Percentiles rank a stretch among this genome's conserved stretches.
phyloP scores from a whole-genome alignment of 2,888 invertebrate species.

The Clanis bilineata region DNA sequence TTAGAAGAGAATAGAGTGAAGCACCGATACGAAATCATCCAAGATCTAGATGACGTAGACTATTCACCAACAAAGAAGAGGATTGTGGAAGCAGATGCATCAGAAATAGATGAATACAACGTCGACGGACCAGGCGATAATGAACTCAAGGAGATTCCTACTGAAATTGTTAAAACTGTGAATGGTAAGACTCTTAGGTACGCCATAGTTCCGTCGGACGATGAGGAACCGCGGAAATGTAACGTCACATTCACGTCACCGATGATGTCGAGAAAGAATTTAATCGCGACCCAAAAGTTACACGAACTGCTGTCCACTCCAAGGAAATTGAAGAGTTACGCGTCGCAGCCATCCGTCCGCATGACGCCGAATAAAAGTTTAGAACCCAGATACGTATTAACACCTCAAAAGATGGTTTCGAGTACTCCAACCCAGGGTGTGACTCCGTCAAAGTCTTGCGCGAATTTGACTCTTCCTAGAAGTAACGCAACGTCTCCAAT shows the following conservation, averaged over 20 bases:
- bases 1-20: conserved; percentile 61
- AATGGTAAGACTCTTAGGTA: conserved; percentile 83
- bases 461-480: conserved; percentile 56
- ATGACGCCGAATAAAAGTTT: conserved; percentile 61
- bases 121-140: conserved; percentile 79
- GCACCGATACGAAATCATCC: conserved; percentile 81
- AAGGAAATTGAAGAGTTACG: conserved; percentile 80
- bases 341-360: conserved; percentile 77
- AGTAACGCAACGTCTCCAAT: conserved; percentile 60
- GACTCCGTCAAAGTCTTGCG: conserved; percentile 77
- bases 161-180: conserved; percentile 83
- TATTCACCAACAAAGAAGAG: conserved; percentile 77
- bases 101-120: conserved; percentile 76
- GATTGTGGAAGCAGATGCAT: conserved; percentile 68
- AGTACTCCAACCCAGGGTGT: conserved; percentile 71
- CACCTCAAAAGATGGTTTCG: conserved; percentile 58
- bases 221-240: conserved; percentile 70
- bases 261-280: conserved; percentile 81
- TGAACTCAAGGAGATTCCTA: conserved; percentile 81
- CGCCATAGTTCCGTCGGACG: conserved; percentile 83
- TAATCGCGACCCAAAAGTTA: conserved; percentile 88
- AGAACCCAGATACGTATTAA: conserved; percentile 46
- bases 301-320: conserved; percentile 90
- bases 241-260: conserved; percentile 67
- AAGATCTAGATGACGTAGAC: conserved; percentile 67